Evolutionary conservation across 1,140 invertebrate genomes (phyloP).

Genomic region (Brachionus paranguensis): DNA sequence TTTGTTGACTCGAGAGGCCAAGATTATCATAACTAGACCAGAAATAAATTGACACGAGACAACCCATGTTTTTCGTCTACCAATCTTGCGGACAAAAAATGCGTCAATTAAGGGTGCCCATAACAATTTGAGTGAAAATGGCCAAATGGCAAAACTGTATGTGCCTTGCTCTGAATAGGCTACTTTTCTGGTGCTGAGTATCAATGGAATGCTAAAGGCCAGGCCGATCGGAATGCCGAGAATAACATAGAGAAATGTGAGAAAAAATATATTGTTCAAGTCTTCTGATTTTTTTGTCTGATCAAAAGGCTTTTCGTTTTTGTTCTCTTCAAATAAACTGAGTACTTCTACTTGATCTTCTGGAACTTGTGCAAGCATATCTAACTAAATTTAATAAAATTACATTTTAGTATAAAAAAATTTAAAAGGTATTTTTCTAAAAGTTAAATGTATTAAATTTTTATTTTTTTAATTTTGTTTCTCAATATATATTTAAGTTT

Average conservation of each 20-base stretch:
- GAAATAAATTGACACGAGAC: background rate
- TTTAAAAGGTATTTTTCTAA: no score
- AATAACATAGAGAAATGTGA: slow-evolving; percentile 68
- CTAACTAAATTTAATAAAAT: no score
- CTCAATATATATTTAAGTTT: no score
- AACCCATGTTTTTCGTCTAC: slow-evolving; percentile 86
- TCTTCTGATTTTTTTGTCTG: background rate
- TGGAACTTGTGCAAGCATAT: no score
- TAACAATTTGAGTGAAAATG: slow-evolving; percentile 86
- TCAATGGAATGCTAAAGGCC: slow-evolving; percentile 83
- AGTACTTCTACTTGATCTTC: no score
- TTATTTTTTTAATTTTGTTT: no score
- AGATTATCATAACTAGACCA: background rate
- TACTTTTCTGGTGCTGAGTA: slow-evolving; percentile 59
- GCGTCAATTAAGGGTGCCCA: slow-evolving; percentile 98
- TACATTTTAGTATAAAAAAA: no score
- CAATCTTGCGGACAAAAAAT: slow-evolving; percentile 72
- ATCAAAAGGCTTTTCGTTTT: no score
- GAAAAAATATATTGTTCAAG: background rate
- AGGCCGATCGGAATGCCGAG: slow-evolving; percentile 88
- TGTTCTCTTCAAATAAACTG: no score
- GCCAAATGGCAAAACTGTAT: slow-evolving; percentile 96
- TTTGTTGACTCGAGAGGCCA: background rate
- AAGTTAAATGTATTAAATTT: no score
- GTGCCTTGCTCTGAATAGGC: slow-evolving; percentile 66